Base-by-base conservation (phyloP, 2,113 vertebrate species). In the Galbula dea region DNA sequence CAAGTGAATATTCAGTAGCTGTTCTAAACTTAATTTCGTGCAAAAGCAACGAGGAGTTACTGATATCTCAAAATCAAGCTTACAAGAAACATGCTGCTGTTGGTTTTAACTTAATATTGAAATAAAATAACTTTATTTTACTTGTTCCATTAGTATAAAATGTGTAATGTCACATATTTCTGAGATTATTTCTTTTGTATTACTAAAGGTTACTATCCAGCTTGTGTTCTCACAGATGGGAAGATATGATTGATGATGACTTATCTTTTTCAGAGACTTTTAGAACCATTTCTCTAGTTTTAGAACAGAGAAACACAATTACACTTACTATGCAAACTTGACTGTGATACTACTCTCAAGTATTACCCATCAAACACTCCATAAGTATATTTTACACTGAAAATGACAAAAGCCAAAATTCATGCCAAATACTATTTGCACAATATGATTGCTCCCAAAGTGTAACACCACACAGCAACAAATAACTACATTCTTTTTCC, bases 1-100 rank as follows among this genome's bases (percentile, higher is more conserved):
- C 92, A 96, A 97, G 93, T 87, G 90, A 97, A 97, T 89, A 94
- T 74, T 65, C 24, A 8, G 67, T 95, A 94, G 82, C 93, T 96
- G 92, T 67, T 66, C 88, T 93, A 94, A 82, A 88, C 66, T 81
- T 73, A 83, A 89, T 72, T 86, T 88, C 52, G 91, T 69, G 92
- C 48, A 78, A 63, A 93, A 88, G 68, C 52, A 92, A 45, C 30
- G 26, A 87, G 57, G 15, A 94, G 66, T 87, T 84, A 92, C 79
- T 7, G 61, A 63, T 86, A 88, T 36, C 90, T 90, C 63, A 55
- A 92, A 79, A 45, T 26, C 37, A 72, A 72, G 72, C 59, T 89
- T 32, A 66, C 51, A 89, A 79, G 72, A 75, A 93, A 68, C 10
- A 43, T 1, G 2, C 22, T 89, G 51, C 27, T 0, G 0, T 51